A percentile compares a stretch with the other conserved stretches of the same genome.
phyloP scores from a whole-genome alignment of 2,797 vertebrate species.

The Ispidina lecontei region DNA sequence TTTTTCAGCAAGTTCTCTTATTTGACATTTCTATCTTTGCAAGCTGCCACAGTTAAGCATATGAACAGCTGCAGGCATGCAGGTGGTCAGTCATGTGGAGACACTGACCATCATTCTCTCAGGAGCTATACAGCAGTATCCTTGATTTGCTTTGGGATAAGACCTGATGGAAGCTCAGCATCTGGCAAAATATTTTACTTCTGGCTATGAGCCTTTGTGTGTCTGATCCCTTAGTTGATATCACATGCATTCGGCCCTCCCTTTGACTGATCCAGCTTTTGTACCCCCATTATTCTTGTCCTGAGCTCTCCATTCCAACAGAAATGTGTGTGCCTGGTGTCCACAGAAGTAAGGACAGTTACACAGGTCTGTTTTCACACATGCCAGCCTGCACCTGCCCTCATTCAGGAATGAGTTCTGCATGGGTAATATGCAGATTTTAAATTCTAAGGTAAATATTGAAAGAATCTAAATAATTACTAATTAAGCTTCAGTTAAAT shows the following conservation, averaged over 20 bases:
- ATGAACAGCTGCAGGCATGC: not conserved
- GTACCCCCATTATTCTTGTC: not conserved
- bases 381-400: not conserved
- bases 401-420: not conserved
- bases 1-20: not conserved
- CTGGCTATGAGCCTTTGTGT: not conserved
- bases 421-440: not conserved
- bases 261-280: not conserved
- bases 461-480: not conserved
- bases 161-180: not conserved
- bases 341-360: not conserved
- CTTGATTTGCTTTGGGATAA: not conserved
- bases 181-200: not conserved
- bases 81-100: not conserved
- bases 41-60: not conserved
- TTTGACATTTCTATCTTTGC: not conserved
- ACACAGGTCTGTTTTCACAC: not conserved
- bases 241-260: not conserved
- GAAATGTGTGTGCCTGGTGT: not conserved
- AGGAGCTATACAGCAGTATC: not conserved
- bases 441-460: not conserved
- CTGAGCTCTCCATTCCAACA: not conserved
- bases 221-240: not conserved
- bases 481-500: not conserved
- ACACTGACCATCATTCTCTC: not conserved